These are phyloP conservation scores for Himalopsyche kuldschensis DNA, from an alignment of 2,888 invertebrate genomes.

Conservation along the genomic window DNA sequence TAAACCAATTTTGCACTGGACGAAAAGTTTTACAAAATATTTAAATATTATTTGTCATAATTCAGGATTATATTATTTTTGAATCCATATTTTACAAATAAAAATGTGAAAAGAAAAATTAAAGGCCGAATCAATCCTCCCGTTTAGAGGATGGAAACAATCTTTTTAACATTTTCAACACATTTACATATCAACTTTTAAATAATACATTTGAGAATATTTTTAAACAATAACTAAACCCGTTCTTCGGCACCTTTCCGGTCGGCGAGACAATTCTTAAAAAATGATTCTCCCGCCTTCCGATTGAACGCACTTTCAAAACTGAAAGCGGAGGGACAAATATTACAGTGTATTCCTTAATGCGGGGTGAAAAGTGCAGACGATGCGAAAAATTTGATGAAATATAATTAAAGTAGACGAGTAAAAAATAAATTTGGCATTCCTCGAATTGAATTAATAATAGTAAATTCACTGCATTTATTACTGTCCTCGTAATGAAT, in stretches of 20 bases:
- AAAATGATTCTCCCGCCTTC: neutral
- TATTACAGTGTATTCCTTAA: neutral
- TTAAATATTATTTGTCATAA: neutral
- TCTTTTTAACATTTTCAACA: neutral
- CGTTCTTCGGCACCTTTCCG: neutral
- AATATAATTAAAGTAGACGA: too few species aligned
- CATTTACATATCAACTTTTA: neutral
- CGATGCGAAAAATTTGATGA: too few species aligned
- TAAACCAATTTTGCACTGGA: neutral
- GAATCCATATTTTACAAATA: neutral
- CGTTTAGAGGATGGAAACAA: neutral
- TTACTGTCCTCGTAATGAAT: too few species aligned
- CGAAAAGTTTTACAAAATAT: neutral
- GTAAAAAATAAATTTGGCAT: too few species aligned
- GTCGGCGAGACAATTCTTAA: neutral
- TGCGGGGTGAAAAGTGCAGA: too few species aligned
- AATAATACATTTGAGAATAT: neutral
- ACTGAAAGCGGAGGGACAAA: neutral
- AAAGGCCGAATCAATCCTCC: neutral
- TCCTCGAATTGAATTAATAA: too few species aligned
- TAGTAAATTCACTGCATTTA: too few species aligned
- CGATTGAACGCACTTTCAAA: neutral
- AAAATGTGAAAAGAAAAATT: neutral
- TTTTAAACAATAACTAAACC: neutral
- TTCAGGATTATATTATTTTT: neutral